These are phyloP conservation scores for Imbricaverruca yamaguchii DNA, from an alignment of 2,888 invertebrate genomes.

Conservation along the genomic window DNA sequence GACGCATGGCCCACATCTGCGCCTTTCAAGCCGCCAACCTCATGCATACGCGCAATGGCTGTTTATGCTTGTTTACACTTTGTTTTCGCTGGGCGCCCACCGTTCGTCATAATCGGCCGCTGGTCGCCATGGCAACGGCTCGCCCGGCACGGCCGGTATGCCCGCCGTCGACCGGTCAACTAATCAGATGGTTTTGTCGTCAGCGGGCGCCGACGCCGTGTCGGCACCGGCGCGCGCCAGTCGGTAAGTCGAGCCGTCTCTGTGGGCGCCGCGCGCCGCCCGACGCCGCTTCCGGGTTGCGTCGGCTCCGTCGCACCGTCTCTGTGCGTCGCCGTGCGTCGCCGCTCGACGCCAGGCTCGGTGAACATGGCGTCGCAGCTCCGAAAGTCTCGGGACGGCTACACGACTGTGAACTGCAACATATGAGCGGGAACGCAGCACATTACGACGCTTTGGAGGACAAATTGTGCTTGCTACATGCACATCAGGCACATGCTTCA, in stretches of 20 bases:
- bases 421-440: too few relatives aligned
- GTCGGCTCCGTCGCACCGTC: too few relatives aligned
- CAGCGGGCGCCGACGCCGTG: neutral
- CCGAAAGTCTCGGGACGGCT: too few relatives aligned
- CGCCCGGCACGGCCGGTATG: neutral
- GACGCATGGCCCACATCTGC: neutral
- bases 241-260: neutral
- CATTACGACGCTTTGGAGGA: too few relatives aligned
- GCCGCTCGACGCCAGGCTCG: too few relatives aligned
- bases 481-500: too few relatives aligned
- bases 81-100: neutral
- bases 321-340: too few relatives aligned
- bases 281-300: too few relatives aligned
- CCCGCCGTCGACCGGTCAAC: neutral
- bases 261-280: too few relatives aligned
- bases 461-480: too few relatives aligned
- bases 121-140: neutral
- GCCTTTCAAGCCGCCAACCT: neutral
- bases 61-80: conserved; percentile 21
- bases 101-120: conserved; percentile 8
- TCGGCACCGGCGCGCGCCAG: neutral
- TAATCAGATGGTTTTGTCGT: neutral
- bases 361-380: too few relatives aligned
- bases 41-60: conserved; percentile 18
- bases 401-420: too few relatives aligned